Percentiles rank a stretch among this genome's conserved stretches.
phyloP scores from a whole-genome alignment of 2,797 vertebrate species.

The Glyptemys insculpta region DNA sequence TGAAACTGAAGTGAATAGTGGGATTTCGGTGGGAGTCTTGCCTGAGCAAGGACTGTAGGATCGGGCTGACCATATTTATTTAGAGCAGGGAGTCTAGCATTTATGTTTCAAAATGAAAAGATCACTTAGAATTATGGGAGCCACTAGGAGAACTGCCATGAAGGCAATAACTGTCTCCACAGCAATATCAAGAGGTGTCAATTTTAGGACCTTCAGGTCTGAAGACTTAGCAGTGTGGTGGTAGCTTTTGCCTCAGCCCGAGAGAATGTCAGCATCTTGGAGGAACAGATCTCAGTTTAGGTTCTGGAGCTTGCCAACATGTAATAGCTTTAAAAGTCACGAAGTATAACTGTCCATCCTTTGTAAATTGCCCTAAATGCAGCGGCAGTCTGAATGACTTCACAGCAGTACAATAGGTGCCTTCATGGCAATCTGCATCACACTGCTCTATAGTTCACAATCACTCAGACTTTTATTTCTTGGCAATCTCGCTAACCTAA shows the following conservation, averaged over 20 bases:
- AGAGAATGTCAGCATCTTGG: not conserved
- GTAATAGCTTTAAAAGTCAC: slow-evolving; percentile 3
- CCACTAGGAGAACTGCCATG: not conserved
- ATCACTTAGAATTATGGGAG: not conserved
- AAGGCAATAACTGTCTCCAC: not conserved
- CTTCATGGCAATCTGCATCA: not conserved
- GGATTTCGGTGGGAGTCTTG: not conserved
- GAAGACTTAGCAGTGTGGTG: not conserved
- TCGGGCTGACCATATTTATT: not conserved
- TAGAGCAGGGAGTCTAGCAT: not conserved
- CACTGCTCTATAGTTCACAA: not conserved
- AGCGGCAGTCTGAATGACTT: not conserved
- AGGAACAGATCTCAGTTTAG: not conserved
- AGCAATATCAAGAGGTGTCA: not conserved
- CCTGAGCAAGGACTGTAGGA: not conserved
- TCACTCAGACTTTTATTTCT: not conserved
- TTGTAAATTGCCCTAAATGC: not conserved
- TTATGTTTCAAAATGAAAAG: not conserved
- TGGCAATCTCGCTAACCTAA: not conserved
- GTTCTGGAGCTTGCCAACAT: not conserved
- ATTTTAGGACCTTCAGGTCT: not conserved
- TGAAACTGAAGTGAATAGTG: not conserved
- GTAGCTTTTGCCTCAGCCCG: not conserved
- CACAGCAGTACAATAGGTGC: not conserved
- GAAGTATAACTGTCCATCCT: not conserved